Evolutionary conservation across 1,140 invertebrate genomes (phyloP).

Genomic region (Cepaea nemoralis): DNA sequence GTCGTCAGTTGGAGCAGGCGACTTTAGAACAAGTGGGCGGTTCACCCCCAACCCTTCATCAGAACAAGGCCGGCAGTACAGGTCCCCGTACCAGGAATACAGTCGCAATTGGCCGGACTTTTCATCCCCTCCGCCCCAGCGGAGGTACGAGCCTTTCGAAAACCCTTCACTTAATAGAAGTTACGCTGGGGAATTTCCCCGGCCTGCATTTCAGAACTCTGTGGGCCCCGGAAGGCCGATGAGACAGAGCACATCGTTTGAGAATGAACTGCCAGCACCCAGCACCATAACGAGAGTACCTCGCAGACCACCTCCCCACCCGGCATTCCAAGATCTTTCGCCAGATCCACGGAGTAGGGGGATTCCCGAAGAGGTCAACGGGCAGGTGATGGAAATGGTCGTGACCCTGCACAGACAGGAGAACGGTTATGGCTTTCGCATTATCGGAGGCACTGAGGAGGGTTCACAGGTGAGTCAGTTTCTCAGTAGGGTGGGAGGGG

Average conservation of each 20-base stretch:
- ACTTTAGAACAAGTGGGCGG: slow-evolving; percentile 48
- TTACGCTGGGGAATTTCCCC: slow-evolving; percentile 43
- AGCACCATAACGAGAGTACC: slow-evolving; percentile 60
- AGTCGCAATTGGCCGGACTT: slow-evolving; percentile 46
- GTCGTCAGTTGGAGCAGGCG: slow-evolving; percentile 32
- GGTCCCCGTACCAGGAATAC: slow-evolving; percentile 39
- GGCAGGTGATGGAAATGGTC: slow-evolving; percentile 81
- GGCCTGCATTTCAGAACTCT: slow-evolving; percentile 16
- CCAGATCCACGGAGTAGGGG: slow-evolving; percentile 40
- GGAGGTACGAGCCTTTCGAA: slow-evolving; percentile 43
- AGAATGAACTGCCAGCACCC: slow-evolving; percentile 73
- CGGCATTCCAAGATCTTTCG: slow-evolving; percentile 41
- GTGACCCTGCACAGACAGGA: slow-evolving; percentile 86
- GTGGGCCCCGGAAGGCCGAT: slow-evolving; percentile 42
- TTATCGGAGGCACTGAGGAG: slow-evolving; percentile 98
- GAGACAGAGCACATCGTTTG: slow-evolving; percentile 80
- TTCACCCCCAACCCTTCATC: slow-evolving; percentile 50
- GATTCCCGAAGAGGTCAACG: slow-evolving; percentile 47
- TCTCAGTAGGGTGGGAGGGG: too few species aligned
- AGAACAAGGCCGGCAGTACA: slow-evolving; percentile 47
- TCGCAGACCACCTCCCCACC: slow-evolving; percentile 49
- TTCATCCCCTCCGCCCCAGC: slow-evolving; percentile 38
- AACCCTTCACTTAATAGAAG: slow-evolving; percentile 43
- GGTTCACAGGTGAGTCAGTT: slow-evolving; percentile 87
- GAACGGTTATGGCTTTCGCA: slow-evolving; percentile 94